phyloP scores from a whole-genome alignment of 2,113 vertebrate genomes.

The Ciconia stormi region DNA sequence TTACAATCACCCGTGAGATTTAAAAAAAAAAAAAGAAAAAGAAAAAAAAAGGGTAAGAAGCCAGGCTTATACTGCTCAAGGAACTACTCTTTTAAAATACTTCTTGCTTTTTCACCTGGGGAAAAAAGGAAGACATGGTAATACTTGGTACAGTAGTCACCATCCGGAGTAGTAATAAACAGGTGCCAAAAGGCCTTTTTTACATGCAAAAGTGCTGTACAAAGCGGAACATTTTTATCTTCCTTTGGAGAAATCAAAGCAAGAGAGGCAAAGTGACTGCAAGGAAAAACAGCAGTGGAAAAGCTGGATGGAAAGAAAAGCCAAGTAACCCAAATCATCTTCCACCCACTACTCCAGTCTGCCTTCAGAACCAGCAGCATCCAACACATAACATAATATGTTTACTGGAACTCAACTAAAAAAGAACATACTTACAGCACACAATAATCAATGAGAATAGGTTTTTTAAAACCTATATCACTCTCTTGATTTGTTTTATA shows the following conservation, averaged over 20 bases:
- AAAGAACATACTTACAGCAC: background rate
- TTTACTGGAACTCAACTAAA: background rate
- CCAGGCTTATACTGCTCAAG: background rate
- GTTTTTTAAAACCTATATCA: background rate
- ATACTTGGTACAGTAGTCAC: background rate
- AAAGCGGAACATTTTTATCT: background rate
- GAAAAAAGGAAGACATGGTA: background rate
- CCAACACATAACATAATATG: accelerated
- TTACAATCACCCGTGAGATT: background rate
- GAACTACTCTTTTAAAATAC: background rate
- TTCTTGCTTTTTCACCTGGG: background rate
- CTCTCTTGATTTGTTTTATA: background rate
- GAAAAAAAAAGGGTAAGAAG: background rate
- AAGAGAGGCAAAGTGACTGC: background rate
- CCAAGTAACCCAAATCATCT: background rate
- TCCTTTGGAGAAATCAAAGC: background rate
- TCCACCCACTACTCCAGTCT: background rate
- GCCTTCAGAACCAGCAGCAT: background rate
- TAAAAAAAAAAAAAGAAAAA: background rate
- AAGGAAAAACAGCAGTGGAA: background rate
- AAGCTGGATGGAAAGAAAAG: background rate
- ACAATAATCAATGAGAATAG: background rate
- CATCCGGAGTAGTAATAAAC: background rate
- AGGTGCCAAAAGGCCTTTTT: background rate
- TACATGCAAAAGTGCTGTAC: background rate